Evolutionary conservation across 2,888 invertebrate species (phyloP).

Genomic region (Meandrusa payeni): DNA sequence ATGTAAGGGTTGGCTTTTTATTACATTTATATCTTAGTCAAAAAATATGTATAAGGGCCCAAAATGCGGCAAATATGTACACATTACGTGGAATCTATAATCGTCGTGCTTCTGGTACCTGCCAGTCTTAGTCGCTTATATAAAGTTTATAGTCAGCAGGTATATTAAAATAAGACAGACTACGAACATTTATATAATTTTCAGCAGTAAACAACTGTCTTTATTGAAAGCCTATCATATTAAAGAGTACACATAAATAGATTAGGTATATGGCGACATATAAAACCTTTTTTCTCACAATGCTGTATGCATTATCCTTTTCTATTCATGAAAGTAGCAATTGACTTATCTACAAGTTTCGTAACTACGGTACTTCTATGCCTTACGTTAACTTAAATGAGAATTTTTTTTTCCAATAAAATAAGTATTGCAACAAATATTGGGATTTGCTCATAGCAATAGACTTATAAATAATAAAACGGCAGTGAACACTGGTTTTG

Average conservation of each 20-base stretch:
- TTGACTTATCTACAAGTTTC: constrained; percentile 5
- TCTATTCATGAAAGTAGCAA: background rate
- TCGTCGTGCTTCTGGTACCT: constrained; percentile 19
- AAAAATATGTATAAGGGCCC: too few relatives aligned
- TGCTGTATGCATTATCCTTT: background rate
- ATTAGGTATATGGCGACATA: too few relatives aligned
- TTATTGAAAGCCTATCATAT: too few relatives aligned
- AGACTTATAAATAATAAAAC: constrained; percentile 15
- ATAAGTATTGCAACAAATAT: constrained; percentile 24
- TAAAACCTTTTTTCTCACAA: background rate
- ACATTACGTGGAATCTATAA: too few relatives aligned
- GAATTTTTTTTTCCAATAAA: constrained; percentile 13
- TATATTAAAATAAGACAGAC: background rate
- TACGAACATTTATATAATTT: too few relatives aligned
- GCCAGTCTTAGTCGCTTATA: constrained; percentile 9
- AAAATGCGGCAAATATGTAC: too few relatives aligned
- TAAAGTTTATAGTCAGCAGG: background rate
- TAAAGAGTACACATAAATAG: too few relatives aligned
- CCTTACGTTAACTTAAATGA: constrained; percentile 8
- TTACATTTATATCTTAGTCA: background rate
- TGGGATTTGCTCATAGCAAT: constrained; percentile 24
- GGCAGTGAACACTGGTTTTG: constrained; percentile 23
- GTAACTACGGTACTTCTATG: constrained; percentile 5
- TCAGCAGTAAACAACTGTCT: too few relatives aligned
- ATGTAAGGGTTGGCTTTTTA: constrained; percentile 8